Percentiles rank a stretch among this genome's conserved stretches.
Conservation (phyloP, 1,140 invertebrate species). For the Odontomachus brunneus region DNA sequence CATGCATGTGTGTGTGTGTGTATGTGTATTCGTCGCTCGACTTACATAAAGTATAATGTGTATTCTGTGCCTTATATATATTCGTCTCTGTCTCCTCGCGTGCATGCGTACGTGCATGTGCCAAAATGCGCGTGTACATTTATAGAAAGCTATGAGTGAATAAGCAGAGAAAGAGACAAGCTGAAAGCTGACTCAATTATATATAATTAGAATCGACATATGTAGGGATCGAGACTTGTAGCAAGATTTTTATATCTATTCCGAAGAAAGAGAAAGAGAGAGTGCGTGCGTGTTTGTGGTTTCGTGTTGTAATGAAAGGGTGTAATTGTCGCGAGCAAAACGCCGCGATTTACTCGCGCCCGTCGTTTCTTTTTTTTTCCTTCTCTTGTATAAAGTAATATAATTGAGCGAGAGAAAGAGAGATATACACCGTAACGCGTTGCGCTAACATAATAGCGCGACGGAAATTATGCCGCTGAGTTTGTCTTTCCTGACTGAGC, state of each 20-base stretch:
- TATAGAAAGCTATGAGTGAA: slow-evolving; percentile 22
- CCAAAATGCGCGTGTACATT: slow-evolving; percentile 31
- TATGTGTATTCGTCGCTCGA: slow-evolving; percentile 42
- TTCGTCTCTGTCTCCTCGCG: slow-evolving; percentile 56
- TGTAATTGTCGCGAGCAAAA: neutral
- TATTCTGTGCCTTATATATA: slow-evolving; percentile 75
- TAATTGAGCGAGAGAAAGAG: neutral
- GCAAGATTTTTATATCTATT: slow-evolving; percentile 43
- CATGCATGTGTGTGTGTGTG: slow-evolving; percentile 1
- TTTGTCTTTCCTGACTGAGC: slow-evolving; percentile 42
- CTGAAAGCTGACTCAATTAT: slow-evolving; percentile 40
- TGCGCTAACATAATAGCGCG: neutral
- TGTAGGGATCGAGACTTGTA: slow-evolving; percentile 8
- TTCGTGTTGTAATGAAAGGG: neutral
- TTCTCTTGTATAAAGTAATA: neutral
- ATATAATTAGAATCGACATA: slow-evolving; percentile 40
- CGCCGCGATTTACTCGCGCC: no score
- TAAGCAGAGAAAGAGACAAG: slow-evolving; percentile 26
- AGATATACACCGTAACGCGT: neutral
- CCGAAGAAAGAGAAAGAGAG: neutral
- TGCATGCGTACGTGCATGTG: slow-evolving; percentile 40
- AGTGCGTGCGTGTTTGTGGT: no score
- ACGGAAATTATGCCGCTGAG: slow-evolving; percentile 5
- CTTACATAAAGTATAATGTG: slow-evolving; percentile 61
- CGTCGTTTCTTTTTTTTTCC: neutral